Conservation (phyloP, 2,797 vertebrate species). For the Columba guinea region DNA sequence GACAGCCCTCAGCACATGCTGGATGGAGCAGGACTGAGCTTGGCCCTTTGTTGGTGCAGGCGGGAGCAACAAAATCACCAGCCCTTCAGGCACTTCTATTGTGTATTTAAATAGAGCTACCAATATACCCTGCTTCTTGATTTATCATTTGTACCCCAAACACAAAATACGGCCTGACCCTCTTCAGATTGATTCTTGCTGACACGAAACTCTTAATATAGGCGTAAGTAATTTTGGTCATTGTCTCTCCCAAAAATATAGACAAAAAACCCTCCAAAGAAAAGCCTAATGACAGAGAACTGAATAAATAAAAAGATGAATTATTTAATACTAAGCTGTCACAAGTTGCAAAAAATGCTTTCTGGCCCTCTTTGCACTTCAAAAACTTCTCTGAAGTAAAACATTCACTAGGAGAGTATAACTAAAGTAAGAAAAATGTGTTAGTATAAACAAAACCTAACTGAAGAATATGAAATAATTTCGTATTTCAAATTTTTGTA, state of each 20-base stretch:
- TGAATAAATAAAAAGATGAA: neutral
- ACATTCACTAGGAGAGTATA: neutral
- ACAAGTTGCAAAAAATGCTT: neutral
- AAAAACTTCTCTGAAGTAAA: neutral
- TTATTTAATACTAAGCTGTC: neutral
- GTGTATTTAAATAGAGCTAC: neutral
- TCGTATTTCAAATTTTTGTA: neutral
- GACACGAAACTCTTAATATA: neutral
- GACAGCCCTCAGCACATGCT: neutral
- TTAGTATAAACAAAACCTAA: neutral
- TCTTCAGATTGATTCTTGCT: neutral
- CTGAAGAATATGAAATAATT: slow-evolving; percentile 8
- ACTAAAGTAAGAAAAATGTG: neutral
- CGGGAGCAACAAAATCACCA: neutral
- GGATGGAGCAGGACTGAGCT: neutral
- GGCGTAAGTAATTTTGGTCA: neutral
- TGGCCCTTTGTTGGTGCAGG: neutral
- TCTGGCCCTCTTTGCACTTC: neutral
- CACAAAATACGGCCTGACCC: neutral
- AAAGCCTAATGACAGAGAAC: neutral
- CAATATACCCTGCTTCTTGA: neutral
- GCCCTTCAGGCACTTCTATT: neutral
- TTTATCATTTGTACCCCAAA: neutral
- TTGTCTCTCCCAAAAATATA: neutral
- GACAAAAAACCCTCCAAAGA: neutral